A percentile compares a stretch with the other conserved stretches of the same genome.
Evolutionary conservation across 2,888 invertebrate species (phyloP).

Genomic region (Celastrina argiolus): DNA sequence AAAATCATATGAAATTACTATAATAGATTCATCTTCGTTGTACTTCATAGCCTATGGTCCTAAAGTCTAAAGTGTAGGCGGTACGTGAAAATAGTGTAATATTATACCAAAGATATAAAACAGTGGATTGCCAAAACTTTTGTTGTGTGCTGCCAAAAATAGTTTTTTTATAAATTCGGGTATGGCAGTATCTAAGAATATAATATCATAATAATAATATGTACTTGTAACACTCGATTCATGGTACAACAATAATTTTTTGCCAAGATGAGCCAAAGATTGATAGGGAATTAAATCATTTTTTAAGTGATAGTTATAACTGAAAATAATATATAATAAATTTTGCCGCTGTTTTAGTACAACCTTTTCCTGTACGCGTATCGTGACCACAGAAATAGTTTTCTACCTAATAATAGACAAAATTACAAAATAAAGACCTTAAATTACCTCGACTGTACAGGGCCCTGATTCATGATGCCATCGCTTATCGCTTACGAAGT

Average conservation of each 20-base stretch:
- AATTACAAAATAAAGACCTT: not conserved
- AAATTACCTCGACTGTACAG: not conserved
- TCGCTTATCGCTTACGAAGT: no score
- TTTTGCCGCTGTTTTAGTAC: not conserved
- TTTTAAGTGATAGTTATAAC: not conserved
- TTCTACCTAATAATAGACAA: no score
- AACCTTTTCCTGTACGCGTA: not conserved
- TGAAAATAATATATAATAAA: not conserved
- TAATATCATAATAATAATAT: not conserved
- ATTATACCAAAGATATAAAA: slow-evolving; percentile 15
- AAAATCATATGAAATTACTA: not conserved
- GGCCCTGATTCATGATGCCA: no score
- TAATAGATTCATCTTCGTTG: not conserved
- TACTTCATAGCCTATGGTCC: not conserved
- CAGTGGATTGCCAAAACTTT: slow-evolving; percentile 18
- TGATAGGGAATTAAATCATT: not conserved
- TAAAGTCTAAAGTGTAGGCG: slow-evolving; percentile 9
- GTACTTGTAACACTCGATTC: not conserved
- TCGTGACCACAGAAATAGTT: no score
- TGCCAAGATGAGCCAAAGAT: not conserved
- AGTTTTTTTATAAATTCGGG: not conserved
- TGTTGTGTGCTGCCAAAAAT: not conserved
- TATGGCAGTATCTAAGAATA: not conserved
- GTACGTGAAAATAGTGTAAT: slow-evolving; percentile 5
- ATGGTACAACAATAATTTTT: not conserved